Conservation (phyloP, 2,113 vertebrate species). For the Martes martes region DNA sequence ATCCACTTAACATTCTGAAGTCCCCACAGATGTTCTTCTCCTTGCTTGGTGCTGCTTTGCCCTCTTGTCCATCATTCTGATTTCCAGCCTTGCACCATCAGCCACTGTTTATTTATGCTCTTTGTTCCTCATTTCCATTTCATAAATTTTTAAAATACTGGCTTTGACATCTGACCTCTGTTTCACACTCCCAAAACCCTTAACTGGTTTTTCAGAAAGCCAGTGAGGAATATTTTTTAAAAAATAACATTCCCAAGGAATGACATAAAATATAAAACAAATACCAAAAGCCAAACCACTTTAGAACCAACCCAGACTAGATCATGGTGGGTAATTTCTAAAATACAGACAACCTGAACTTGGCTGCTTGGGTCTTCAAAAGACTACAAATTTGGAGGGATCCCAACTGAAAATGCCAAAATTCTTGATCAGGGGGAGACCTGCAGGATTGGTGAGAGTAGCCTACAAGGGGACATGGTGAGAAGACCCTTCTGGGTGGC, state of each 20-base stretch:
- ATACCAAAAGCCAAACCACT: background rate
- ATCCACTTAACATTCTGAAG: background rate
- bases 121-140: background rate
- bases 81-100: background rate
- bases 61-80: background rate
- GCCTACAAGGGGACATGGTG: too few relatives aligned
- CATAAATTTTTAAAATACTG: background rate
- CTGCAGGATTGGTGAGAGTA: background rate
- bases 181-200: background rate
- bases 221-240: background rate
- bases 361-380: background rate
- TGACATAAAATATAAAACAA: background rate
- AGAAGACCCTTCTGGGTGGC: fast-evolving
- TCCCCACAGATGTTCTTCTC: background rate
- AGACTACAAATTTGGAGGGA: background rate
- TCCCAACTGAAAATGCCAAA: background rate
- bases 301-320: background rate
- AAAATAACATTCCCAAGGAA: background rate
- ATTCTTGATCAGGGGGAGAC: background rate
- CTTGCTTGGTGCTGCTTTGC: background rate
- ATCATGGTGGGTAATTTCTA: background rate
- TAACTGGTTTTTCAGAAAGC: background rate
- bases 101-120: background rate
- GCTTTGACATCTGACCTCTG: background rate
- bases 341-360: background rate